Base-by-base conservation (phyloP, 2,888 invertebrate species). In the Tineola bisselliella region DNA sequence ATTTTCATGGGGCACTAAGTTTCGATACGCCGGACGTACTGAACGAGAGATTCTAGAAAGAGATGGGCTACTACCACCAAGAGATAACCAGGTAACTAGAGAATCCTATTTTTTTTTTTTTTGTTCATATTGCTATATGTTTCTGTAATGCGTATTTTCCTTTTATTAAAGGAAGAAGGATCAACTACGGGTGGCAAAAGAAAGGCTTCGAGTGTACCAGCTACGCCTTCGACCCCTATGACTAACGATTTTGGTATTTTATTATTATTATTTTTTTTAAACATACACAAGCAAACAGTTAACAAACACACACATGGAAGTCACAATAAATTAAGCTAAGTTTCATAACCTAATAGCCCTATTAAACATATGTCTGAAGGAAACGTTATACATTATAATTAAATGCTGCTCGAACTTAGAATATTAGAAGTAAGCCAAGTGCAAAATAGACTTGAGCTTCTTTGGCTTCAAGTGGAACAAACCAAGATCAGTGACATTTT, bases 1-100 rank as follows among this genome's bases (percentile, higher is more conserved):
- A 70, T 97, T 97, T 86, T 96, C 96, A 19, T 94, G 95, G 92
- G 96, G 97, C 62, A 96, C 96, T 31, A 96, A 96, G 84, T 97
- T 97, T 81, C 93, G 94, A 71, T 97, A 97, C 84, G 92, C 94
- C 71, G 97, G 97, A 0, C 90, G 97, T 68, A 97, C 97, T 57
- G 97, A 97, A 84, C 90, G 93, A 54, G 97, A 97, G 87, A 95
- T 97, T 63, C 87, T 96, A 62, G 94, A 94, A 76, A 92, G 96
- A 70, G 91, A 91, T 69, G 92, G 92, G 0, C 70, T 87, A 8
- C 71, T 84, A 65, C 86, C 77, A 74, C 90, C 77, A 66, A 78
- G 80, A 69, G 87, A 74, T 90, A 89, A 66, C 89, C 91, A 70
- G 83, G 90, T 75, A 81, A 25, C 6, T 25, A 88, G 62, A 43